Base-by-base conservation (phyloP, 2,888 invertebrate species). In the Metallyticus violacea region DNA sequence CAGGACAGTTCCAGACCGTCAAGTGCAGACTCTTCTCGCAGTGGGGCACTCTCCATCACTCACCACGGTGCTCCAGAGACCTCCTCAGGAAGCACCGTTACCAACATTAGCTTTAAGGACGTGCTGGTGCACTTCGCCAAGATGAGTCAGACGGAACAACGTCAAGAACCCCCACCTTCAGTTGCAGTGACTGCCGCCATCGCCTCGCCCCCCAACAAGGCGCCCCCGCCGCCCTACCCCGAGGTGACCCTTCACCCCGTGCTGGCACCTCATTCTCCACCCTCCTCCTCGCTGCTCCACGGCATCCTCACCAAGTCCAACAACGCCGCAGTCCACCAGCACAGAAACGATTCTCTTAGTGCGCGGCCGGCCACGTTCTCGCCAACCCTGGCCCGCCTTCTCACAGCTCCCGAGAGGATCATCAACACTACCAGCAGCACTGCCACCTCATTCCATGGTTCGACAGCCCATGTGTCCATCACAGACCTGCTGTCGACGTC, bases 221-320 rank as follows among this genome's bases (percentile, higher is more conserved):
- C 88, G 86, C 94, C 95, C 7, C 95, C 95, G 6, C 95, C 94
- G 82, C 95, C 94, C 84, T 96, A 96, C 92, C 96, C 96, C 0
- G 96, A 96, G 91, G 96, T 96, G 81, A 96, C 96, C 2, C 93
- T 96, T 26, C 94, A 96, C 90, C 96, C 96, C 0, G 96, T 96
- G 86, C 92, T 93, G n/a, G 91, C 28, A 62, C 89, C 89, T 29
- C 89, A 88, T 62, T 87, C 88, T 2, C 88, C 89, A 91, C 6
- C 93, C 93, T 88, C 93, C 94, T 89, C 94, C 87, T 96, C 96
- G 0, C 91, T 96, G 84, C 93, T 97, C 4, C 96, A 96, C 90
- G 96, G 96, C 78, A 96, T 96, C 89, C 92, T 96, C 86, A 96
- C 96, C 1, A 96, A 96, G 81, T 87, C 89, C 30, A 88, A 81